Conservation (phyloP, 2,888 invertebrate species). For the Ormyrus rosae region DNA sequence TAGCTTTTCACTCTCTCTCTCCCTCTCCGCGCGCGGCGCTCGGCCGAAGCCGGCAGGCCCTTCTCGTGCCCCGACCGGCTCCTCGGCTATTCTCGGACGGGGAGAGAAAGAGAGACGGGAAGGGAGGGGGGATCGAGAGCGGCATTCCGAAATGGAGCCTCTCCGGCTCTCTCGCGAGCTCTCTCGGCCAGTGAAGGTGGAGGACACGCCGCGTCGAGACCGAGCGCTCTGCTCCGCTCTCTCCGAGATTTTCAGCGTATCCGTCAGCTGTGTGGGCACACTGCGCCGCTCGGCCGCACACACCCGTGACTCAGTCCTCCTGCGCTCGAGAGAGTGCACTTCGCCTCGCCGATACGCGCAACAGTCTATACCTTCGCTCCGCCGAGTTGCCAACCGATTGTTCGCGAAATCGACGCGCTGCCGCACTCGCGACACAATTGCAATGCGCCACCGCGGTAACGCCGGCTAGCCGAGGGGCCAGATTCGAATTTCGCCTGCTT, state of each 20-base stretch:
- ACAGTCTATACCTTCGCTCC: too few species aligned
- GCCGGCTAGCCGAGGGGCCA: too few species aligned
- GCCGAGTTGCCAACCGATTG: too few species aligned
- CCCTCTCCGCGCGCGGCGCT: neutral
- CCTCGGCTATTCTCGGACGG: conserved; percentile 22
- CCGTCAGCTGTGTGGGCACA: neutral
- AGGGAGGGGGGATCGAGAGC: conserved; percentile 21
- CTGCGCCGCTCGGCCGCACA: neutral
- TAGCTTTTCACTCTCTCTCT: neutral
- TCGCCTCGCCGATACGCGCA: too few species aligned
- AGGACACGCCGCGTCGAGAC: conserved; percentile 39
- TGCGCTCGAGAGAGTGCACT: too few species aligned
- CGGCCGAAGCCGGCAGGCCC: neutral
- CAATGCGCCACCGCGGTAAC: too few species aligned
- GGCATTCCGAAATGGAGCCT: conserved; percentile 53
- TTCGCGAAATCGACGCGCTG: too few species aligned
- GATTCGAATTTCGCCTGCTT: too few species aligned
- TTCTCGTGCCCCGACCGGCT: conserved; percentile 16
- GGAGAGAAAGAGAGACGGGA: neutral
- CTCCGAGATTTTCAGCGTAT: neutral
- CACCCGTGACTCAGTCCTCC: too few species aligned
- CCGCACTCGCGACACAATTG: too few species aligned
- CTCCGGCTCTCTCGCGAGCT: neutral
- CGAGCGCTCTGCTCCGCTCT: neutral
- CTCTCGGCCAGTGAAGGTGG: conserved; percentile 39